Percentiles rank a stretch among this genome's conserved stretches.
These are phyloP conservation scores for Benthosema pterotum DNA, from an alignment of 2,797 vertebrate species.

Conservation along the genomic window DNA sequence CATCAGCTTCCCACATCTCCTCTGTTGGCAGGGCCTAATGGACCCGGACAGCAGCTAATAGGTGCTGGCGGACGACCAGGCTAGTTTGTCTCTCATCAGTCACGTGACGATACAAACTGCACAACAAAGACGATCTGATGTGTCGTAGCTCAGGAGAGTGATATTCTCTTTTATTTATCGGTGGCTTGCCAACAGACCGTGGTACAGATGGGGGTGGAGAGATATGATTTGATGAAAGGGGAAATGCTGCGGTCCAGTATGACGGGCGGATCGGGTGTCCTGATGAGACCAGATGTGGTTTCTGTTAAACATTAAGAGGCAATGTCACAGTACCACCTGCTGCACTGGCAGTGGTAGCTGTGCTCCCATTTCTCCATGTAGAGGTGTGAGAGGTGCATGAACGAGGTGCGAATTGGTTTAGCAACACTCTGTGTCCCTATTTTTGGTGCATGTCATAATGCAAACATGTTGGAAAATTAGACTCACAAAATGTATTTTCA, in stretches of 20 bases:
- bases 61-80: slow-evolving; percentile 55
- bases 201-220: too few species aligned
- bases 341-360: slow-evolving; percentile 26
- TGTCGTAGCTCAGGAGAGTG: slow-evolving; percentile 6
- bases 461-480: too few species aligned
- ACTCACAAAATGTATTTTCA: too few species aligned
- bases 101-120: slow-evolving; percentile 41
- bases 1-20: slow-evolving; percentile 60
- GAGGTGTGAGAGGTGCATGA: not conserved
- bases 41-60: slow-evolving; percentile 68
- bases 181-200: too few species aligned
- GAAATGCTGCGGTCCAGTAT: not conserved
- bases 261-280: not conserved
- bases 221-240: not conserved
- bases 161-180: too few species aligned
- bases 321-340: slow-evolving; percentile 49
- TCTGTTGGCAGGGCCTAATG: slow-evolving; percentile 76
- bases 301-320: slow-evolving; percentile 13
- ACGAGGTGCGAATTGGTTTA: slow-evolving; percentile 29
- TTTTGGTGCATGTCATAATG: too few species aligned
- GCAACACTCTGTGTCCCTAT: too few species aligned
- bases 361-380: slow-evolving; percentile 44
- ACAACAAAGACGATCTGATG: slow-evolving; percentile 30
- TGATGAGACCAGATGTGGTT: slow-evolving; percentile 12
- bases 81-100: slow-evolving; percentile 48